Conservation (phyloP, 2,888 invertebrate species). For the Erebia epiphron region DNA sequence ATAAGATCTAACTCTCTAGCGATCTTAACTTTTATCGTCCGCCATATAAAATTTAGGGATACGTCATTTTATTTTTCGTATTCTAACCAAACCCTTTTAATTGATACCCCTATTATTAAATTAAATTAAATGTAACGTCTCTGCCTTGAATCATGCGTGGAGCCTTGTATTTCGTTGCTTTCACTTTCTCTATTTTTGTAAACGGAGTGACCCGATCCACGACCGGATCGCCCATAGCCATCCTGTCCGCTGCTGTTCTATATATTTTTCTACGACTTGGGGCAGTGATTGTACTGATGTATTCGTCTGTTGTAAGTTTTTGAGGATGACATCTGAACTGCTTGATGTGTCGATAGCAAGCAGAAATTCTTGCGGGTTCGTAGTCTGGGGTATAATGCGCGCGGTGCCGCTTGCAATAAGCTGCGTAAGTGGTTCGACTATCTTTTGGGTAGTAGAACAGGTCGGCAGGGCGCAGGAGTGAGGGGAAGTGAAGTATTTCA, state of each 20-base stretch:
- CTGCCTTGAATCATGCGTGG: no score
- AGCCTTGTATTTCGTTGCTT: not conserved
- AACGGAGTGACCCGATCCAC: not conserved
- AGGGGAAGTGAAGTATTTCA: not conserved
- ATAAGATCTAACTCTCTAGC: no score
- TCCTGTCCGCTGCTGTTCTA: not conserved
- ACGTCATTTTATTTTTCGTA: no score
- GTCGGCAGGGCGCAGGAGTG: not conserved
- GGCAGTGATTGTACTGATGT: not conserved
- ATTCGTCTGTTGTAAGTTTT: not conserved
- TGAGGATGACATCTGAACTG: not conserved
- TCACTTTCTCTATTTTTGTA: not conserved
- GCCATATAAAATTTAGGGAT: no score
- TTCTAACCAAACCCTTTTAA: no score
- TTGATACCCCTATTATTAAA: no score
- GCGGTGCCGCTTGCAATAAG: constrained; percentile 3
- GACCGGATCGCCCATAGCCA: constrained; percentile 4
- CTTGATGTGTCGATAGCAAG: not conserved
- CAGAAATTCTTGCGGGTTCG: not conserved
- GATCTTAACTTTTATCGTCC: no score
- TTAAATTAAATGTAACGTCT: no score
- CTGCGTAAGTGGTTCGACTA: not conserved
- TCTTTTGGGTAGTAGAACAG: not conserved
- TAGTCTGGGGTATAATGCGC: not conserved
- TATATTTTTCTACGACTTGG: not conserved